These are phyloP conservation scores for Meandrina meandrites DNA, from an alignment of 92 coral and sea anemone species.

Conservation along the genomic window DNA sequence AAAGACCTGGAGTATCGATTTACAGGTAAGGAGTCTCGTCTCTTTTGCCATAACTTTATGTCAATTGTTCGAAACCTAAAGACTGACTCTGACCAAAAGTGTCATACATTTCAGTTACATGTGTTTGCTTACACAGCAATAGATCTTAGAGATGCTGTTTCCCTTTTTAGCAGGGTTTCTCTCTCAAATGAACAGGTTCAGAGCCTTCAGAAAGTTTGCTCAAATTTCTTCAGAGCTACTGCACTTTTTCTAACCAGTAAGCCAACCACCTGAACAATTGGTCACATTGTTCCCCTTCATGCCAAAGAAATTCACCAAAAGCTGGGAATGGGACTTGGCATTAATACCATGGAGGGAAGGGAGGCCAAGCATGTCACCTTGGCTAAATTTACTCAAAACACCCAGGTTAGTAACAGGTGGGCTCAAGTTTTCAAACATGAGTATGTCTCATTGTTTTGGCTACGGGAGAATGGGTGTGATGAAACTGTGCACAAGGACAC, in stretches of 20 bases:
- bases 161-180: slow-evolving; percentile 56
- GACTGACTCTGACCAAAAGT: slow-evolving; percentile 7
- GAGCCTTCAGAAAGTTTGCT: slow-evolving; percentile 30
- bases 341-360: slow-evolving; percentile 56
- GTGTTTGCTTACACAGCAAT: slow-evolving; percentile 56
- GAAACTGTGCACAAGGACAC: slow-evolving; percentile 39
- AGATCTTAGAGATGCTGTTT: slow-evolving; percentile 50
- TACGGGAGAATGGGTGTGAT: slow-evolving; percentile 62
- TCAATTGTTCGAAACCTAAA: neutral
- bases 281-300: slow-evolving; percentile 59
- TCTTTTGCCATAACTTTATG: slow-evolving; percentile 66
- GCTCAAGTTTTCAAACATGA: slow-evolving; percentile 60
- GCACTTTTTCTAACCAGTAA: slow-evolving; percentile 53
- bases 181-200: slow-evolving; percentile 35
- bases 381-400: slow-evolving; percentile 58
- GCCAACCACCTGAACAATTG: slow-evolving; percentile 71
- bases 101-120: slow-evolving; percentile 45
- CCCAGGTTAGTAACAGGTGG: slow-evolving; percentile 55
- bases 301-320: slow-evolving; percentile 39
- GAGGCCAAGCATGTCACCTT: slow-evolving; percentile 59
- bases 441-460: slow-evolving; percentile 54
- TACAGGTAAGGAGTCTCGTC: slow-evolving; percentile 67
- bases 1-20: slow-evolving; percentile 56
- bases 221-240: slow-evolving; percentile 54
- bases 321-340: slow-evolving; percentile 48